These are phyloP conservation scores for Seira musarum DNA, from an alignment of 2,888 invertebrate genomes.

Conservation along the genomic window DNA sequence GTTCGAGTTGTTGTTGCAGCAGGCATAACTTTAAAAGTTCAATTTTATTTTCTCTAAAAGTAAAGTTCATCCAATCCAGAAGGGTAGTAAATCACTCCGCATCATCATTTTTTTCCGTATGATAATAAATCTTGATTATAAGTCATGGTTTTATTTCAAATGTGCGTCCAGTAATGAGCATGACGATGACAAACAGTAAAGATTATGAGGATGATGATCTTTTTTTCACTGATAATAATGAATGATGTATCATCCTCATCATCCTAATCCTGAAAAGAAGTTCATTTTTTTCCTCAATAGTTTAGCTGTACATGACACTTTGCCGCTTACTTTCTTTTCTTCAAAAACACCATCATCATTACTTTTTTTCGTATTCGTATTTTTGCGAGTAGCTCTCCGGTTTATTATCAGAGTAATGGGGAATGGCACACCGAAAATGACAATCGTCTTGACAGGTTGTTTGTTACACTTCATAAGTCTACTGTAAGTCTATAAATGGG, in stretches of 20 bases:
- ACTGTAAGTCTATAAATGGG: slow-evolving; percentile 34
- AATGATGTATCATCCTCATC: slow-evolving; percentile 18
- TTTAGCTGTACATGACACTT: slow-evolving; percentile 41
- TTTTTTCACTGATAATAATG: slow-evolving; percentile 4
- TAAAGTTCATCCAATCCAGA: neutral
- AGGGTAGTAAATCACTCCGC: slow-evolving; percentile 9
- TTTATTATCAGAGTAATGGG: neutral
- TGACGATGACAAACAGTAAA: no score
- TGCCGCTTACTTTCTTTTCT: neutral
- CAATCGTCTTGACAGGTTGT: slow-evolving; percentile 29
- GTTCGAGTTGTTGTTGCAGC: no score
- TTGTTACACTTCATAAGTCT: slow-evolving; percentile 38
- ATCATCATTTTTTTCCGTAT: neutral
- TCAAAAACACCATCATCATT: neutral
- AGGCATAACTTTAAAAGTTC: no score
- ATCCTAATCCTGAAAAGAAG: neutral
- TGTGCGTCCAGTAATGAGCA: slow-evolving; percentile 7
- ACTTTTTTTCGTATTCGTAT: neutral
- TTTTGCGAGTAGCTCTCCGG: neutral
- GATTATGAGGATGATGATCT: slow-evolving; percentile 21
- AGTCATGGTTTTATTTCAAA: neutral
- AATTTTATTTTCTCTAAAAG: no score
- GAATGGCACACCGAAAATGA: slow-evolving; percentile 1
- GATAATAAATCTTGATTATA: slow-evolving; percentile 25
- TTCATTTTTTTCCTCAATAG: neutral